Percentiles rank a stretch among this genome's conserved stretches.
Evolutionary conservation across 2,888 invertebrate genomes (phyloP).

Genomic region (Trichopoda pennipes): DNA sequence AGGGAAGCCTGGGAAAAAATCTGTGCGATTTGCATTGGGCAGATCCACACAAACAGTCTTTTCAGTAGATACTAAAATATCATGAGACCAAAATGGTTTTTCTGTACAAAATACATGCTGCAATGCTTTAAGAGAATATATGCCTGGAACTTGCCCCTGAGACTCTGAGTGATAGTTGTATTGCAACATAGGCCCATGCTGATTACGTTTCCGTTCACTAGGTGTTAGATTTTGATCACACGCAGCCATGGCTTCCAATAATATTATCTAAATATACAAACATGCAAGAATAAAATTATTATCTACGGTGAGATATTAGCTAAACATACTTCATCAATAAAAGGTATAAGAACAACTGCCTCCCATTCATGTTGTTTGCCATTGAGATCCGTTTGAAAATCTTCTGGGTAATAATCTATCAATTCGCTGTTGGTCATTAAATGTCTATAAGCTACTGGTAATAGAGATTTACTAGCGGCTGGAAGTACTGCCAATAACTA

Average conservation of each 20-base stretch:
- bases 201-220: conserved; percentile 89
- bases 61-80: conserved; percentile 71
- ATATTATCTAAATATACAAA: conserved; percentile 81
- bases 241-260: conserved; percentile 89
- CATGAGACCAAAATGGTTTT: conserved; percentile 72
- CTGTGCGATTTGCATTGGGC: conserved; percentile 72
- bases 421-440: conserved; percentile 90
- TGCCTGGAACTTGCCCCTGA: conserved; percentile 82
- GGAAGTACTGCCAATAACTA: conserved; percentile 93
- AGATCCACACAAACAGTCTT: conserved; percentile 74
- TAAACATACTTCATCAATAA: conserved; percentile 89
- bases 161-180: conserved; percentile 85
- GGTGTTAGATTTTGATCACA: conserved; percentile 85
- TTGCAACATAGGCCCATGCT: conserved; percentile 92
- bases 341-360: conserved; percentile 95
- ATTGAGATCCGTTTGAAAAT: conserved; percentile 96
- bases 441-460: conserved; percentile 89
- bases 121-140: conserved; percentile 85
- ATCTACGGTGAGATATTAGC: background rate
- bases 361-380: conserved; percentile 99
- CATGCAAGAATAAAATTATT: background rate
- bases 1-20: conserved; percentile 93
- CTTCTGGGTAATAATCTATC: conserved; percentile 94
- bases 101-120: conserved; percentile 75
- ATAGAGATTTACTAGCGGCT: conserved; percentile 88